These are phyloP conservation scores for Eulacestoma nigropectus DNA, from an alignment of 2,113 vertebrate genomes.

Conservation along the genomic window DNA sequence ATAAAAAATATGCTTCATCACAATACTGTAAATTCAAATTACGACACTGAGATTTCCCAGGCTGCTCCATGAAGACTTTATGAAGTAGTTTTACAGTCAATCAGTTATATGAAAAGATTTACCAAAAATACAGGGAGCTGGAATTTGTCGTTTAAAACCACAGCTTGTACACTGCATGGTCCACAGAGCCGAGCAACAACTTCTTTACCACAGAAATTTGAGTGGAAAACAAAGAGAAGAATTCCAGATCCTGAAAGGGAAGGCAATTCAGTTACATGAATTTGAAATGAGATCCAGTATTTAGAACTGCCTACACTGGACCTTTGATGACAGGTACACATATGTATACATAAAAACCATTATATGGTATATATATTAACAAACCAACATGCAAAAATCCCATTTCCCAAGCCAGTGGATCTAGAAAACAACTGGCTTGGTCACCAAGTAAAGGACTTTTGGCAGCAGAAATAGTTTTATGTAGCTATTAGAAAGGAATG, in stretches of 20 bases:
- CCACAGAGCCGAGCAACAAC: slow-evolving; percentile 89
- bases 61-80: not conserved
- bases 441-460: not conserved
- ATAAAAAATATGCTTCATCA: not conserved
- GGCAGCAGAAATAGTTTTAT: not conserved
- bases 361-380: not conserved
- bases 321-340: not conserved
- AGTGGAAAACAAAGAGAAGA: slow-evolving; percentile 92
- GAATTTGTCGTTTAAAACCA: slow-evolving; percentile 96
- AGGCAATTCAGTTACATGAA: not conserved
- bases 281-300: not conserved
- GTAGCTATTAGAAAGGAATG: not conserved
- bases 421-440: not conserved
- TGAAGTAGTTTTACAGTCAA: not conserved
- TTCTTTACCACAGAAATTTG: slow-evolving; percentile 86
- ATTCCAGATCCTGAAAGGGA: slow-evolving; percentile 83
- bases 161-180: slow-evolving; percentile 92
- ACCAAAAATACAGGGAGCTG: slow-evolving; percentile 96
- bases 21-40: not conserved
- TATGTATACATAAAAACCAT: not conserved
- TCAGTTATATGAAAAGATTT: slow-evolving; percentile 2
- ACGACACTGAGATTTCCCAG: not conserved
- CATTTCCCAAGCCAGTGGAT: not conserved
- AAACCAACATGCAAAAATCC: not conserved
- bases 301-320: not conserved